Base-by-base conservation (phyloP, 2,888 invertebrate species). In the Marasmarcha lunaedactyla region DNA sequence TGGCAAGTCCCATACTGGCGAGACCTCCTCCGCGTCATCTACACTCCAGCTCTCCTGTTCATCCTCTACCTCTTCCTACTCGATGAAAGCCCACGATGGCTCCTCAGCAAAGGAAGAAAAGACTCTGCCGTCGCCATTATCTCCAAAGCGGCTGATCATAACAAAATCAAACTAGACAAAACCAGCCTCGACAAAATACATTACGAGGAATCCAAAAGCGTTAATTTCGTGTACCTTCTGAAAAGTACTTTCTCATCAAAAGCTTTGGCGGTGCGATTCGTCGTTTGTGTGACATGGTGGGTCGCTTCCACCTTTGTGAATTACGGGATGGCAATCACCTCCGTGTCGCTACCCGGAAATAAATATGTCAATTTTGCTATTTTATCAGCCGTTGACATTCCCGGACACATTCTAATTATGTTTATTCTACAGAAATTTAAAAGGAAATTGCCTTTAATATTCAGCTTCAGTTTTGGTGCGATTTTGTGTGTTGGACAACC, bases 51-150 rank as follows among this genome's bases (percentile, higher is more conserved):
- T 0, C 58, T 92, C 6, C 59, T 91, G 0, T 86, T 91, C 45
- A 57, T 92, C 36, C 62, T 85, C 3, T 90, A 90, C 53, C 83
- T 86, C 35, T 89, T 88, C 81, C 52, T 89, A 0, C 67, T 90
- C 33, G 90, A 91, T 3, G 92, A 92, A 66, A 91, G 91, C 38
- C 86, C 91, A n/a, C 83, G 93, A 55, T 94, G 94, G 94, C 77
- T 93, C 2, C 66, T 92, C n/a, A 88, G 88, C 13, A 89, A 89
- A 59, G 88, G 89, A 2, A 84, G 86, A 45, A 85, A 86, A 43
- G 85, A 88, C 0, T 78, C 89, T 55, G 91, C 91, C 0, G 78
- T 87, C 43, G 60, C 58, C 1, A 85, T 90, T n/a, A 63, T 91
- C 35, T 69, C 84, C 10, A 87, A 84, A 49, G 87, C 90, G 12